A percentile compares a stretch with the other conserved stretches of the same genome.
phyloP scores from a whole-genome alignment of 2,888 invertebrate genomes.

The Phasia obesa region DNA sequence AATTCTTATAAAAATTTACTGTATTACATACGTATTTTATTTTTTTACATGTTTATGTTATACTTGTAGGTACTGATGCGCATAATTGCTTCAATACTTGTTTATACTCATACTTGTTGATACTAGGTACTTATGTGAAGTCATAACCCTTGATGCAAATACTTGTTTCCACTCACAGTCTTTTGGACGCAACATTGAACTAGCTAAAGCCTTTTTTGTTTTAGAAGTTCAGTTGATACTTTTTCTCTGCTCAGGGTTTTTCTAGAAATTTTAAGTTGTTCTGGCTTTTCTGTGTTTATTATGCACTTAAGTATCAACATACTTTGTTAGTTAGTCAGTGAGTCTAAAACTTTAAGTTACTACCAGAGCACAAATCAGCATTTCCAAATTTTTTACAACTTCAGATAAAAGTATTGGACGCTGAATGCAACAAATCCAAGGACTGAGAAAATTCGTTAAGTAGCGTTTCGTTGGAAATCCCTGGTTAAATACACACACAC shows the following conservation, averaged over 20 bases:
- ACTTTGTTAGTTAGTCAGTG: neutral
- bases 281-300: constrained; percentile 26
- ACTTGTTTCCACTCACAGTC: too few species aligned
- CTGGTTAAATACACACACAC: constrained; percentile 1
- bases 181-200: constrained; percentile 49
- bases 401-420: neutral
- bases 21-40: too few species aligned
- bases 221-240: constrained; percentile 43
- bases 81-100: too few species aligned
- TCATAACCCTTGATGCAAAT: too few species aligned
- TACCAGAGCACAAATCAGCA: too few species aligned
- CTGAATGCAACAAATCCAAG: neutral
- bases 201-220: constrained; percentile 55
- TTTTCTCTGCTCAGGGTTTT: neutral
- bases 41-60: too few species aligned
- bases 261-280: neutral
- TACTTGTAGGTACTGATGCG: too few species aligned
- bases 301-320: constrained; percentile 42
- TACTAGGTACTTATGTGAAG: too few species aligned
- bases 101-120: too few species aligned
- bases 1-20: too few species aligned
- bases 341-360: constrained; percentile 22
- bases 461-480: neutral
- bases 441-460: neutral
- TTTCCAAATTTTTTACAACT: too few species aligned